phyloP scores from a whole-genome alignment of 2,797 vertebrate genomes.

The Thunnus albacares region DNA sequence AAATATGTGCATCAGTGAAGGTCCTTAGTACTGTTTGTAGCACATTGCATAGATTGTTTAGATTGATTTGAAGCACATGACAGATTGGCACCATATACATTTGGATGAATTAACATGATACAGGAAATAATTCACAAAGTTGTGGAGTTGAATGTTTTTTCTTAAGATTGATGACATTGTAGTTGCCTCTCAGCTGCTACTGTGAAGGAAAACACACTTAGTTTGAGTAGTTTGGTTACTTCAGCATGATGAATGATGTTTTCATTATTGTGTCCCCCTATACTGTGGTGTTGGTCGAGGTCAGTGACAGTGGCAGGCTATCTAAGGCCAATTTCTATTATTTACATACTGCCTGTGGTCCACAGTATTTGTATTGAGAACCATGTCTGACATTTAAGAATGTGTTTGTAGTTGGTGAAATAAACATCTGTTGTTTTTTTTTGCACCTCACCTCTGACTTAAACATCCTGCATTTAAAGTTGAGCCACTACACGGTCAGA shows the following conservation, averaged over 20 bases:
- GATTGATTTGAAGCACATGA: not conserved
- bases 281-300: not conserved
- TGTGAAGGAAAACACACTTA: not conserved
- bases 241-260: not conserved
- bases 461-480: no score
- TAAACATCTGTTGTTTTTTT: not conserved
- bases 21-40: not conserved
- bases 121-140: not conserved
- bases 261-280: not conserved
- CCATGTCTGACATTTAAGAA: not conserved
- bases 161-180: not conserved
- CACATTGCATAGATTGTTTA: not conserved
- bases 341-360: not conserved
- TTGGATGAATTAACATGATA: no score
- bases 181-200: not conserved
- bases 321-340: not conserved
- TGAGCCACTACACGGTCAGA: not conserved
- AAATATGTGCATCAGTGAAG: not conserved
- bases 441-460: no score
- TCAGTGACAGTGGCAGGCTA: not conserved
- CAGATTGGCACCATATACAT: not conserved
- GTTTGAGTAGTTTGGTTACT: not conserved
- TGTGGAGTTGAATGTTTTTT: not conserved
- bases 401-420: not conserved
- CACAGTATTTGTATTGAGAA: not conserved